A percentile compares a stretch with the other conserved stretches of the same genome.
These are phyloP conservation scores for Geothlypis trichas DNA, from an alignment of 2,113 vertebrate genomes.

Conservation along the genomic window DNA sequence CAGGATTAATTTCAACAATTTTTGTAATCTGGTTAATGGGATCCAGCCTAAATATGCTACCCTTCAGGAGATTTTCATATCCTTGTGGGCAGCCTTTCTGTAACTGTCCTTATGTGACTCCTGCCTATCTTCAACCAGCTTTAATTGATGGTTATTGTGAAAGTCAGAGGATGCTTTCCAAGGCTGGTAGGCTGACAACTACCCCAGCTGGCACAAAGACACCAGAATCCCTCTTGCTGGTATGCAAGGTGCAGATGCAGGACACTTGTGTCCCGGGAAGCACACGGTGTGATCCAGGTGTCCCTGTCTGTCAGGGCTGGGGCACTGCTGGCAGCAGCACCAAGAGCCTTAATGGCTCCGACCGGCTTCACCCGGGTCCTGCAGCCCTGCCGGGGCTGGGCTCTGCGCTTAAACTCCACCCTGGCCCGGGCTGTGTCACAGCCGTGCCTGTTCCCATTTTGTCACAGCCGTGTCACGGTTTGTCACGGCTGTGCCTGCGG, in stretches of 20 bases:
- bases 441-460: no score
- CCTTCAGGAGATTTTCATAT: neutral
- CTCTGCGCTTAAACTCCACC: rapidly evolving
- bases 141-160: neutral
- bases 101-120: neutral
- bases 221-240: neutral
- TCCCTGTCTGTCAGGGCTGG: neutral
- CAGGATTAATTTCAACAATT: neutral
- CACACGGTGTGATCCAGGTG: rapidly evolving
- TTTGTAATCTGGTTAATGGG: neutral
- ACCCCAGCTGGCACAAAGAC: neutral
- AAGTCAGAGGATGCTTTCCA: neutral
- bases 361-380: neutral
- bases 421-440: neutral
- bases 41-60: neutral
- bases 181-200: neutral
- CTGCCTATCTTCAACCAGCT: neutral
- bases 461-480: no score
- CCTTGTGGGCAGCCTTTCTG: neutral
- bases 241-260: neutral
- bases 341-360: neutral
- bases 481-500: rapidly evolving
- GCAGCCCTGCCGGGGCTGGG: rapidly evolving
- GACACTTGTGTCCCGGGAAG: neutral
- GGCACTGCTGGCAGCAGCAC: rapidly evolving